phyloP scores from a whole-genome alignment of 2,113 vertebrate genomes.

The Burhinus bistriatus region DNA sequence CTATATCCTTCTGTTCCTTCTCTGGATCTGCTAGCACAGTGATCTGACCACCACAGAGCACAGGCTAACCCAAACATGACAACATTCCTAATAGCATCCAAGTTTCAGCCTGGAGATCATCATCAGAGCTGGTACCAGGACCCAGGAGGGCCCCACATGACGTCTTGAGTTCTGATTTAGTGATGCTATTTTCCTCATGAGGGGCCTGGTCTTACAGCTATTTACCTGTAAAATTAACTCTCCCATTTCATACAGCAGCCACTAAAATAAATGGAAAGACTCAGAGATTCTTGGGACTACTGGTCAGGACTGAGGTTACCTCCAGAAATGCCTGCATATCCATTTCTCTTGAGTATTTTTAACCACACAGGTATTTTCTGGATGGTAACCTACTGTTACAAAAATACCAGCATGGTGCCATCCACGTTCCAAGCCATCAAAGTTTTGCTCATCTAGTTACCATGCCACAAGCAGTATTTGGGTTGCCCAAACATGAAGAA shows the following conservation, averaged over 20 bases:
- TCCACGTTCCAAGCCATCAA: background rate
- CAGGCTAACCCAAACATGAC: background rate
- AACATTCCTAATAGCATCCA: background rate
- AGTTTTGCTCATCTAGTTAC: background rate
- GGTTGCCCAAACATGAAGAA: background rate
- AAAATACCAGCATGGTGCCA: accelerated
- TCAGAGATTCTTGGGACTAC: background rate
- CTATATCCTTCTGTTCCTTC: background rate
- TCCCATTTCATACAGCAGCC: background rate
- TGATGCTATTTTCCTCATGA: background rate
- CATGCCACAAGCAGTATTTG: background rate
- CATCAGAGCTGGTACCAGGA: background rate
- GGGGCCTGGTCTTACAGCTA: background rate
- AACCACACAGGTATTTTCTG: background rate
- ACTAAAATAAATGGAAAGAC: background rate
- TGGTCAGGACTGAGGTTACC: background rate
- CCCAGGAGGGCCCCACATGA: background rate
- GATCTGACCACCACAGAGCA: background rate
- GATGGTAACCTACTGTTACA: background rate
- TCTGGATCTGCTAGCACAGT: background rate
- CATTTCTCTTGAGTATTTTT: background rate
- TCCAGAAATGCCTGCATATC: background rate
- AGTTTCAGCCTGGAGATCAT: background rate
- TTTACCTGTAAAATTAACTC: background rate
- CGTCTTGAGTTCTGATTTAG: background rate